Percentiles rank a stretch among this genome's conserved stretches.
phyloP scores from a whole-genome alignment of 2,113 vertebrate genomes.

The Lophochroa leadbeateri region DNA sequence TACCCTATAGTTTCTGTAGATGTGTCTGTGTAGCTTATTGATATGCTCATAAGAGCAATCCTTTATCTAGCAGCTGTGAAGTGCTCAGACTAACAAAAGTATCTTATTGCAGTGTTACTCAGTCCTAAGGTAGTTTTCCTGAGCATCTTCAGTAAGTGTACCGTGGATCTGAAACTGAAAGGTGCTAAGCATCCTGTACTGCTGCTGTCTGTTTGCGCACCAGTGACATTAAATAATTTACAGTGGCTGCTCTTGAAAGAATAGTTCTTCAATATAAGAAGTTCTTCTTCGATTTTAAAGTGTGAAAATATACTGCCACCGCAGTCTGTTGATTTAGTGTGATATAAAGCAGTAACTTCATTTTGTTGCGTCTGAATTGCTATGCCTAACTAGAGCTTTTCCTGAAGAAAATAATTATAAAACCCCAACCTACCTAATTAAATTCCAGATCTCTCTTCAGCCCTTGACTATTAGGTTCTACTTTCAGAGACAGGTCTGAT shows the following conservation, averaged over 20 bases:
- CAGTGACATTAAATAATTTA: not conserved
- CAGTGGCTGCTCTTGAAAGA: not conserved
- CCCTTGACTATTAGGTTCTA: too few species aligned
- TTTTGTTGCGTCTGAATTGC: not conserved
- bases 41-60: rapidly evolving
- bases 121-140: not conserved
- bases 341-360: not conserved
- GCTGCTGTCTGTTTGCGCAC: not conserved
- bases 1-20: not conserved
- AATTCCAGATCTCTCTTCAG: too few species aligned
- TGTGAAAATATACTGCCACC: not conserved
- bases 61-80: not conserved
- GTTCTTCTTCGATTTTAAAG: not conserved
- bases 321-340: not conserved
- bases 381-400: not conserved
- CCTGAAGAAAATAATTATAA: too few species aligned
- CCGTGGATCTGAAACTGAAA: not conserved
- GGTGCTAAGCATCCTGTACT: not conserved
- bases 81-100: not conserved
- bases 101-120: not conserved
- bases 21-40: not conserved
- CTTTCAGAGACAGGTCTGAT: too few species aligned
- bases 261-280: not conserved
- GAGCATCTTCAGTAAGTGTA: not conserved
- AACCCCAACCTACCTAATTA: too few species aligned